Evolutionary conservation across 2,797 vertebrate species (phyloP), one percentile per base, ranked within the genome.

Genomic region (Cossypha caffra): DNA sequence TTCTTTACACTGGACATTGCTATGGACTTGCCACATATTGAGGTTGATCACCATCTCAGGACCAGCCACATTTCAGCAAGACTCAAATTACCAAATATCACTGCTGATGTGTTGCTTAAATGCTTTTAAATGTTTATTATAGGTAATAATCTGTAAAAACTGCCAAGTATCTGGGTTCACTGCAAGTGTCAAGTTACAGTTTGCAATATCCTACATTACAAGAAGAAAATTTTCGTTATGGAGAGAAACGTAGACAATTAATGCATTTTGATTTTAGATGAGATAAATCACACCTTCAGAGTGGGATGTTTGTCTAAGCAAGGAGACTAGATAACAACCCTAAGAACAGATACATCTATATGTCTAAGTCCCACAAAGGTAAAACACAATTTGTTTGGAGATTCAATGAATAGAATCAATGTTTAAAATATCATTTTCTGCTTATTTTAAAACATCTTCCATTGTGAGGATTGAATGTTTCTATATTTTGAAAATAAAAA

Each of bases 1-100:
- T 76, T 82, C 4, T 83, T 63, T 71, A 23, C 21, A 23, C 16
- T 38, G 61, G 61, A 23, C 42, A 47, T 17, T 58, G 64, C 17
- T 45, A 28, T 1, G 1, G 31, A 38, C 18, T 78, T 61, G 35
- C 2, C 26, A 48, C 8, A 10, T 7, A 8, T 0, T 10, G 29
- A 71, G 9, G 5, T 1, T 52, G 23, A 5, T 86, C 10, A 10
- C 6, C 5, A 6, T 13, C 26, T 48, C 20, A 59, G 13, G 18
- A 76, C 10, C 0, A 0, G 45, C 5, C 11, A n/a, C 14, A 20
- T 25, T 82, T 76, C 64, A 80, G n/a, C 26, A 63, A 37, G 13
- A 64, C 29, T 25, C 0, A 5, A 59, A 9, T 38, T 48, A 42
- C 26, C 12, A 69, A 14, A 15, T 29, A 5, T 54, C 33, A n/a